phyloP scores from a whole-genome alignment of 2,888 invertebrate species.

The Lasioglossum pauxillum region DNA sequence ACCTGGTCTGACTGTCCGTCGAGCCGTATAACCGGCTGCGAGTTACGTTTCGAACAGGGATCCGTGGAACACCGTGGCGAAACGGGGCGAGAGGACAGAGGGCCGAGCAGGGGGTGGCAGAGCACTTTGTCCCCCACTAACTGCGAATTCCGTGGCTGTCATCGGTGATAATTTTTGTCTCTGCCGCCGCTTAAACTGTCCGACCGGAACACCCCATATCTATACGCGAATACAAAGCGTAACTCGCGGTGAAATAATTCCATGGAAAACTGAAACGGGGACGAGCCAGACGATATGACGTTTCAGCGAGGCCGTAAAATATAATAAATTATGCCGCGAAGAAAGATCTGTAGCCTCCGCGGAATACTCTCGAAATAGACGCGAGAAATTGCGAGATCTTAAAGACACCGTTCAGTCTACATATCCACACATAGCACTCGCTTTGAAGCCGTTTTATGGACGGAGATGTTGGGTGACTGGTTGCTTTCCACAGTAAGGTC shows the following conservation, averaged over 20 bases:
- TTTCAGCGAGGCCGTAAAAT: conserved; percentile 4
- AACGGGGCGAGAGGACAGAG: not conserved
- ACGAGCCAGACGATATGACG: not conserved
- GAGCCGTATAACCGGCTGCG: conserved; percentile 34
- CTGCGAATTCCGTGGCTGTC: conserved; percentile 59
- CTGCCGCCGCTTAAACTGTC: conserved; percentile 37
- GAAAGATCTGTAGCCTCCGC: not conserved
- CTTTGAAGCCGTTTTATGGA: not conserved
- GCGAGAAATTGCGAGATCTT: not conserved
- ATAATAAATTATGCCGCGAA: conserved; percentile 9
- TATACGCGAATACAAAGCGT: conserved; percentile 27
- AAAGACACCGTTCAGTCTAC: not conserved
- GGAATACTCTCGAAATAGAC: not conserved
- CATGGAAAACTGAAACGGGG: not conserved
- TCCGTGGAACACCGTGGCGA: not conserved
- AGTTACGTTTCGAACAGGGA: conserved; percentile 46
- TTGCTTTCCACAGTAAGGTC: not conserved
- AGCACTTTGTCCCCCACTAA: conserved; percentile 46
- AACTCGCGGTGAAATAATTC: conserved; percentile 39
- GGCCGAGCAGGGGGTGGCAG: not conserved
- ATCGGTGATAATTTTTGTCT: conserved; percentile 60
- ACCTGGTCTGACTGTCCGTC: conserved; percentile 45
- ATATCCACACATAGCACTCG: not conserved
- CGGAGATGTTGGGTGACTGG: not conserved
- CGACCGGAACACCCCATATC: conserved; percentile 36